phyloP scores from a whole-genome alignment of 2,113 vertebrate genomes.

The Apodemus speciosus region DNA sequence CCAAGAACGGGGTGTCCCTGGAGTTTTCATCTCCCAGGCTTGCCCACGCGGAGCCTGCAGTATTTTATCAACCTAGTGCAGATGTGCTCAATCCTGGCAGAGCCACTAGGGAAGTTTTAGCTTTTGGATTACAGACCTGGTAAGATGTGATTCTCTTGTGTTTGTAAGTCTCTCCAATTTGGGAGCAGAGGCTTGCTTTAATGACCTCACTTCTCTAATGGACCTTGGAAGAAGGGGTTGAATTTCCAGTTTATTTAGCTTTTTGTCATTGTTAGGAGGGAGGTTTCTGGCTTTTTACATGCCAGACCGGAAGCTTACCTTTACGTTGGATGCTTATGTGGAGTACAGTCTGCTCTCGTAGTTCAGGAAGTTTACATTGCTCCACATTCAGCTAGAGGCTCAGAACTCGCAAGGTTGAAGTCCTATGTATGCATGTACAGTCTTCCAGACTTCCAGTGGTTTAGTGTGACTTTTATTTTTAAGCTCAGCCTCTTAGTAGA shows the following conservation, averaged over 20 bases:
- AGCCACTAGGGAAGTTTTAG: background rate
- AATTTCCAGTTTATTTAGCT: background rate
- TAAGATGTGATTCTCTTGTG: background rate
- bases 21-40: background rate
- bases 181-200: background rate
- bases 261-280: background rate
- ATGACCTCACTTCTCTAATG: background rate
- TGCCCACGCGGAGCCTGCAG: background rate
- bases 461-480: constrained; percentile 9
- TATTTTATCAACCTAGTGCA: background rate
- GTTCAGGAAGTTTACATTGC: constrained; percentile 2
- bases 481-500: background rate
- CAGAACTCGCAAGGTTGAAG: background rate
- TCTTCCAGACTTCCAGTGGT: background rate
- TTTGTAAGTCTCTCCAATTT: background rate
- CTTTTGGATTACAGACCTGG: background rate
- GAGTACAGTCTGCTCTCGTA: background rate
- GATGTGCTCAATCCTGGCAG: background rate
- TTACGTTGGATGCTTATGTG: background rate
- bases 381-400: background rate
- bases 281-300: background rate
- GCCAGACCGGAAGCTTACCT: background rate
- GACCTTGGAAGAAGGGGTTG: background rate
- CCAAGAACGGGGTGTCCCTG: background rate
- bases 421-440: background rate